Evolutionary conservation across 2,888 invertebrate species (phyloP).

Genomic region (Platycnemis pennipes): DNA sequence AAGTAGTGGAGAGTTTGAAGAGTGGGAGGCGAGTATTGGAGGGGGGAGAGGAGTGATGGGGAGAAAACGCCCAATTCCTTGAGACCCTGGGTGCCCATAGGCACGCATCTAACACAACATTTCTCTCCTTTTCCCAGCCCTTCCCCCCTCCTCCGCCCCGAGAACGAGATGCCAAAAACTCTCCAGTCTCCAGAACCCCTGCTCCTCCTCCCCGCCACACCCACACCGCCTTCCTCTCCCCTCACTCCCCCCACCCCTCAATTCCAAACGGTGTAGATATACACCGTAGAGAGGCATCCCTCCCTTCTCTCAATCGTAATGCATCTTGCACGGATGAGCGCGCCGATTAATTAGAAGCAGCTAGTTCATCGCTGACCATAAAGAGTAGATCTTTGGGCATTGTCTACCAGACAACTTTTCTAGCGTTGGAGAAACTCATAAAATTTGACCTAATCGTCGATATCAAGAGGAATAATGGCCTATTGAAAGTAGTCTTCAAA

Average conservation of each 20-base stretch:
- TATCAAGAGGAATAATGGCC: too few species aligned
- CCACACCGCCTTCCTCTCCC: not conserved
- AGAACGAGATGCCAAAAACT: conserved; percentile 32
- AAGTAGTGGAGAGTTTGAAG: not conserved
- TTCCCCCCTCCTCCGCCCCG: not conserved
- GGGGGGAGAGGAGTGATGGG: not conserved
- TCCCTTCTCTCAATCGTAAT: too few species aligned
- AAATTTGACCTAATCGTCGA: too few species aligned
- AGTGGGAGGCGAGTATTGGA: not conserved
- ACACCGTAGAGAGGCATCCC: too few species aligned
- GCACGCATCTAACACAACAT: conserved; percentile 52
- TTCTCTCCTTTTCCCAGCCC: not conserved
- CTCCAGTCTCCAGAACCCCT: not conserved
- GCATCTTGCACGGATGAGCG: too few species aligned
- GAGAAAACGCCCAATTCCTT: conserved; percentile 36
- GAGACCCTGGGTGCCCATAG: conserved; percentile 49
- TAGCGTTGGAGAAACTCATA: too few species aligned
- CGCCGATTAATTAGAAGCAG: too few species aligned
- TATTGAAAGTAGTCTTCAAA: too few species aligned
- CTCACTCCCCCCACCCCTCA: not conserved
- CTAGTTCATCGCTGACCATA: too few species aligned
- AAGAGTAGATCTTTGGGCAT: too few species aligned
- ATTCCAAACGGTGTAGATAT: not conserved
- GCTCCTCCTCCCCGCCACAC: not conserved
- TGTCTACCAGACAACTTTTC: too few species aligned